Percentiles rank a stretch among this genome's conserved stretches.
Evolutionary conservation across 2,797 vertebrate species (phyloP).

Genomic region (Scolopax bukidnonensis): DNA sequence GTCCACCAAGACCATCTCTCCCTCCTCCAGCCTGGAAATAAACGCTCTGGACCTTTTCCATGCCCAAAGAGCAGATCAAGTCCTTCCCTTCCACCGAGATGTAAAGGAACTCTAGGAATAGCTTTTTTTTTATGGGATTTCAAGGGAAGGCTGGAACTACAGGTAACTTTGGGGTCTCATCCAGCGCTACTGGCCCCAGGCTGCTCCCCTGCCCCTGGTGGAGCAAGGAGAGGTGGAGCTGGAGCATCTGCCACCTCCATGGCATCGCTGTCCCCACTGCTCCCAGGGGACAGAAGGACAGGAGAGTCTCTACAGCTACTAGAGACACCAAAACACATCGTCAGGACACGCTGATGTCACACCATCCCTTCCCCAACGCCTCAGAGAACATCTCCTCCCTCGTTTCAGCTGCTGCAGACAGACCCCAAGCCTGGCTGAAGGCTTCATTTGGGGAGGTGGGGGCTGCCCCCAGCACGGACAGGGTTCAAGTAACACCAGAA

Average conservation of each 20-base stretch:
- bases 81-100: background rate
- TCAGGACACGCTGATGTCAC: background rate
- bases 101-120: background rate
- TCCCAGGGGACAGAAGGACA: accelerated
- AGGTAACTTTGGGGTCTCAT: background rate
- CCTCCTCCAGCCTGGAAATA: background rate
- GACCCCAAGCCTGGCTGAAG: background rate
- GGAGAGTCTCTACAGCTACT: background rate
- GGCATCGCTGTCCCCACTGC: background rate
- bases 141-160: background rate
- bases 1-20: background rate
- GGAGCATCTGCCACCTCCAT: background rate
- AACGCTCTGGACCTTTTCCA: background rate
- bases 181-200: background rate
- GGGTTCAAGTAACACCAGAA: conserved; percentile 29
- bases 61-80: accelerated
- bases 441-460: background rate
- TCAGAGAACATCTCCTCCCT: accelerated
- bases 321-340: background rate
- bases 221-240: background rate
- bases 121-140: background rate
- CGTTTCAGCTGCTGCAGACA: no score
- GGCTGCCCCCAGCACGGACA: accelerated
- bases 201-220: background rate
- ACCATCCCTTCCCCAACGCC: accelerated